A percentile compares a stretch with the other conserved stretches of the same genome.
Conservation (phyloP, 1,140 invertebrate species). For the Zaprionus taronus region DNA sequence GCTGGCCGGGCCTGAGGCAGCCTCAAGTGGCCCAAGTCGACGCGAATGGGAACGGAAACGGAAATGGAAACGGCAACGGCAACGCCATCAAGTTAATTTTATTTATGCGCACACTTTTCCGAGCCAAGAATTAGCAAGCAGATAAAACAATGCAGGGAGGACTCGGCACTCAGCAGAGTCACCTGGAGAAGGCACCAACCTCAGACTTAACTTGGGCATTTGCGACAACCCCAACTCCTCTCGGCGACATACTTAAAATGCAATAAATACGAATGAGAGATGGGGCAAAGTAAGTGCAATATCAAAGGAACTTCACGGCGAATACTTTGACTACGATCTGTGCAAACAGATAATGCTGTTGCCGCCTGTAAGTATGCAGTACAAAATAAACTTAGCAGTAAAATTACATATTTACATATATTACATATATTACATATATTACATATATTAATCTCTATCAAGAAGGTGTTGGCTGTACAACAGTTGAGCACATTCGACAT, state of each 20-base stretch:
- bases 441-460: too few species aligned
- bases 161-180: slow-evolving; percentile 2
- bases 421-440: too few species aligned
- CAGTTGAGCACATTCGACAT: too few species aligned
- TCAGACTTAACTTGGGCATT: not conserved
- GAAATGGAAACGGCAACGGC: slow-evolving; percentile 66
- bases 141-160: slow-evolving; percentile 61
- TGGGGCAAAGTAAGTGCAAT: slow-evolving; percentile 2
- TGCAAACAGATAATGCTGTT: too few species aligned
- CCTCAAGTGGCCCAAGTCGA: slow-evolving; percentile 41
- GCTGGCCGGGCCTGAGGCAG: slow-evolving; percentile 19
- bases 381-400: too few species aligned
- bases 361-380: too few species aligned
- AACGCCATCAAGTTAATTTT: slow-evolving; percentile 80
- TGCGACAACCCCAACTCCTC: not conserved
- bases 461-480: too few species aligned
- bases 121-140: slow-evolving; percentile 65
- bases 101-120: slow-evolving; percentile 71
- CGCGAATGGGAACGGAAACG: slow-evolving; percentile 64
- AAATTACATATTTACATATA: too few species aligned
- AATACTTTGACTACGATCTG: too few species aligned
- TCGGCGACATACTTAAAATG: slow-evolving; percentile 40
- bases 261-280: slow-evolving; percentile 42
- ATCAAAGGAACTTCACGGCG: not conserved
- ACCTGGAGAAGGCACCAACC: not conserved